phyloP scores from a whole-genome alignment of 1,140 invertebrate species.

The Lasioglossum baleicum region DNA sequence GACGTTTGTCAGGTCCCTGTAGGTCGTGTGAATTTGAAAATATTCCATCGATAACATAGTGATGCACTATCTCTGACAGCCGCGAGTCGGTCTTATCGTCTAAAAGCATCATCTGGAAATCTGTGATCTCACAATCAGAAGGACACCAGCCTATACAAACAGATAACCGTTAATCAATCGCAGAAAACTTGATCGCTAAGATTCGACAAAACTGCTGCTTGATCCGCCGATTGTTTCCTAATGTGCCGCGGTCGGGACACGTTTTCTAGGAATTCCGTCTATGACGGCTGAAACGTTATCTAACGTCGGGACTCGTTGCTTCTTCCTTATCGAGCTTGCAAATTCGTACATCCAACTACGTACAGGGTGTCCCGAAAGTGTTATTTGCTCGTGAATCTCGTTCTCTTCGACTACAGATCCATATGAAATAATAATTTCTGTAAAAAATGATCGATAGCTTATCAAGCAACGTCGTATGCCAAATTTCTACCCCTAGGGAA shows the following conservation, averaged over 20 bases:
- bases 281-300: too few species aligned
- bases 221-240: neutral
- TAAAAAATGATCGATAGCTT: too few species aligned
- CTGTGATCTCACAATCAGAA: constrained; percentile 31
- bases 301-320: too few species aligned
- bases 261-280: neutral
- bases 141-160: constrained; percentile 8
- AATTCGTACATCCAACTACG: too few species aligned
- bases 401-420: too few species aligned
- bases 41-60: constrained; percentile 34
- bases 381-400: too few species aligned
- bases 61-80: constrained; percentile 15
- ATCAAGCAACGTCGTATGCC: too few species aligned
- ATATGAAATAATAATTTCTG: too few species aligned
- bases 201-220: neutral
- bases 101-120: constrained; percentile 31
- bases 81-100: constrained; percentile 6
- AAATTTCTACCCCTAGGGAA: too few species aligned
- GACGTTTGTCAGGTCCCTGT: constrained; percentile 10
- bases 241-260: too few species aligned
- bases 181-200: neutral
- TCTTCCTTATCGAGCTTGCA: too few species aligned
- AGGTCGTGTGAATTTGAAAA: constrained; percentile 40
- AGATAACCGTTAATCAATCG: constrained; percentile 24
- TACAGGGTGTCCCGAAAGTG: too few species aligned